Base-by-base conservation (phyloP, 2,113 vertebrate species). In the Bos javanicus region DNA sequence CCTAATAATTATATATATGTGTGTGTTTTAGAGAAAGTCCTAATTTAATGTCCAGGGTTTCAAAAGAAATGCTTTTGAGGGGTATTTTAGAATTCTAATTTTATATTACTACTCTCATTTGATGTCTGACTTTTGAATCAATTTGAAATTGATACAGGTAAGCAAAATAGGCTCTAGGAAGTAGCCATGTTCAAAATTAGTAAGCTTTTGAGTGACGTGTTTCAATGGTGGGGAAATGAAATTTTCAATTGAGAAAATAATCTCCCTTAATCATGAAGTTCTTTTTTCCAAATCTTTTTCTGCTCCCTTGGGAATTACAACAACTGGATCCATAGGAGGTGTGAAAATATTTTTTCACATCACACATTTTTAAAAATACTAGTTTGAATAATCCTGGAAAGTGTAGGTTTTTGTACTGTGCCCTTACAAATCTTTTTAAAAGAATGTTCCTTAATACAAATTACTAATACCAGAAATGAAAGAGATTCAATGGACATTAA, bases 111-210 rank as follows among this genome's bases (percentile, higher is more conserved):
- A 7, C 33, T 71, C 28, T 95, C 14, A 82, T 89, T 93, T 93
- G 60, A 96, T 48, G 33, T 93, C 52, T 92, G 26, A 57, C 81
- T 86, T 95, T 96, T 93, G 28, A 86, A 64, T 96, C 48, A 36
- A 80, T 93, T 96, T 93, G 54, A 50, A 97, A 88, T 91, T 96
- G 67, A 71, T 92, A 57, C 28, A 33, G 33, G 59, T 85, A 93
- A 64, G 50, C 33, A 88, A 95, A 94, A 76, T 92, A 64, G 5
- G 6, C 57, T 97, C 50, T 89, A 33, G 67, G 48, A 76, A 57
- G 30, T 87, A 97, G 62, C 33, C 17, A 3, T 91, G 46, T 48
- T 90, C 59, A 97, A 78, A 93, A 93, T n/a, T 71, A 57, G 15
- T 39, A 94, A 54, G 39, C 3, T 95, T 85, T 91, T 46, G 50